These are phyloP conservation scores for Burhinus oedicnemus DNA, from an alignment of 2,113 vertebrate species.

Conservation along the genomic window DNA sequence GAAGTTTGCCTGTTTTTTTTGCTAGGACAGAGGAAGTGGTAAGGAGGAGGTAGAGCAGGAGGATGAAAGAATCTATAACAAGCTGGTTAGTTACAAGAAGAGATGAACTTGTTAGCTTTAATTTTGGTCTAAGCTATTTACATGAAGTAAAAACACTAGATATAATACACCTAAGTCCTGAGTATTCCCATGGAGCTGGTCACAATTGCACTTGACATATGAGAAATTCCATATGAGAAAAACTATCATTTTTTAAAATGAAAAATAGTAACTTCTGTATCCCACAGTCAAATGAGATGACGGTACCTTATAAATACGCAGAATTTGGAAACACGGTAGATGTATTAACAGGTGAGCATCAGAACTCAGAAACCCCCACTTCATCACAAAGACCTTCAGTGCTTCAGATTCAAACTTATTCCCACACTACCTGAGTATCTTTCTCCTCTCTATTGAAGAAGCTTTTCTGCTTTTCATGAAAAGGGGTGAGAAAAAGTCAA, in stretches of 20 bases:
- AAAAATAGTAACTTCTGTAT: neutral
- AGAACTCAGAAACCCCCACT: neutral
- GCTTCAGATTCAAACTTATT: neutral
- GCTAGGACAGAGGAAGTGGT: neutral
- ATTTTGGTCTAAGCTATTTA: neutral
- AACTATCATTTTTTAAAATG: rapidly evolving
- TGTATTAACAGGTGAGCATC: neutral
- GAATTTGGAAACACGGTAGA: neutral
- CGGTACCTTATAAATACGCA: neutral
- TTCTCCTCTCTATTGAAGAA: neutral
- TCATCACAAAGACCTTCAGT: neutral
- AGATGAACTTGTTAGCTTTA: neutral
- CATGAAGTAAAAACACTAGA: neutral
- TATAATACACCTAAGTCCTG: neutral
- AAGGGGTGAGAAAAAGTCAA: neutral
- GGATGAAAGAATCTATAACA: neutral
- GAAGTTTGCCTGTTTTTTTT: neutral
- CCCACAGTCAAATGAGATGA: neutral
- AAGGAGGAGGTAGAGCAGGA: neutral
- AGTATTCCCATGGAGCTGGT: neutral
- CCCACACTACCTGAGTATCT: neutral
- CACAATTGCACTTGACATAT: neutral
- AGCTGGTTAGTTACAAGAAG: neutral
- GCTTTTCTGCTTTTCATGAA: neutral
- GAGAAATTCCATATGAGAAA: neutral